Percentiles rank a stretch among this genome's conserved stretches.
Conservation (phyloP, 1,140 invertebrate genomes). For the Paraescarpia echinospica region DNA sequence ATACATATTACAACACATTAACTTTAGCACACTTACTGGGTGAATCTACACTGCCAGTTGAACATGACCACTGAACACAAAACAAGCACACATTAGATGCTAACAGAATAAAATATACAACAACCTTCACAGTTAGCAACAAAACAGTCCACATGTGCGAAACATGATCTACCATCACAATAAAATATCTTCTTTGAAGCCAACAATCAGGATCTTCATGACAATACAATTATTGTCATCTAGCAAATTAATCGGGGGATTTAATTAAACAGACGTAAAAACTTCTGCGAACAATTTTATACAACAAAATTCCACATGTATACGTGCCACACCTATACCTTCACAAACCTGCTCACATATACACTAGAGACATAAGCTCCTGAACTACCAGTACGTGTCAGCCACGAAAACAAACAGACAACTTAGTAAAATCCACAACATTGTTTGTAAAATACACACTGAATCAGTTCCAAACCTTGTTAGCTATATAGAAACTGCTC, state of each 20-base stretch:
- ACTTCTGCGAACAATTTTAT: not conserved
- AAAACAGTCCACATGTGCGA: not conserved
- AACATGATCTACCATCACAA: not conserved
- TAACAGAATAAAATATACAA: too few species aligned
- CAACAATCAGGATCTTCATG: not conserved
- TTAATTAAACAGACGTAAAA: not conserved
- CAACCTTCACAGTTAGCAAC: not conserved
- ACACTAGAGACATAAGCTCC: not conserved
- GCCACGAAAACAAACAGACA: not conserved
- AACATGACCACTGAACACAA: too few species aligned
- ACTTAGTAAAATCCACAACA: conserved; percentile 1
- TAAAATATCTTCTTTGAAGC: not conserved
- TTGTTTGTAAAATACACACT: not conserved
- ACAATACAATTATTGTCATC: not conserved
- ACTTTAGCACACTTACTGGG: too few species aligned
- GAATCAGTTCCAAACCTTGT: not conserved
- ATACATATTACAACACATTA: too few species aligned
- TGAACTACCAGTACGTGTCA: not conserved
- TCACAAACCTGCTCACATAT: not conserved
- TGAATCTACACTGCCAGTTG: too few species aligned
- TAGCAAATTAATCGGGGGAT: not conserved
- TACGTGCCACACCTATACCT: not conserved
- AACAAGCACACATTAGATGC: too few species aligned
- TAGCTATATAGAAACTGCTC: not conserved
- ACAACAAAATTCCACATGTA: not conserved